A percentile compares a stretch with the other conserved stretches of the same genome.
These are phyloP conservation scores for Nematolebias whitei DNA, from an alignment of 2,113 vertebrate species.

Conservation along the genomic window DNA sequence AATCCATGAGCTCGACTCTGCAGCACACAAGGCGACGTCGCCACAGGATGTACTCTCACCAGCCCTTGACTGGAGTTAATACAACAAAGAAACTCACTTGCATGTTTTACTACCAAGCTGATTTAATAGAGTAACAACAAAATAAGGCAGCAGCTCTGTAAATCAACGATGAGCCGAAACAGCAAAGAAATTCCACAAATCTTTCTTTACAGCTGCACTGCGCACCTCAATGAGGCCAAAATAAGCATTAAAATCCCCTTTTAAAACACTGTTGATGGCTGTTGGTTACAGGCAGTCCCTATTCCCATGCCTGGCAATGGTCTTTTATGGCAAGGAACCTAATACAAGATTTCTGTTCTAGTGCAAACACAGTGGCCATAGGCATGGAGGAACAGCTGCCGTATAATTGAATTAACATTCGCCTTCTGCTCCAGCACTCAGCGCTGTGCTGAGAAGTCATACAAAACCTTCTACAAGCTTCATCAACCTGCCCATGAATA, in stretches of 20 bases:
- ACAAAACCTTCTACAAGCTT: conserved; percentile 71
- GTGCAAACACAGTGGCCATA: conserved; percentile 75
- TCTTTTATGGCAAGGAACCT: conserved; percentile 73
- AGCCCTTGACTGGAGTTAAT: conserved; percentile 41
- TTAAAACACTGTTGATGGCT: conserved; percentile 70
- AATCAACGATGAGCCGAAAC: conserved; percentile 58
- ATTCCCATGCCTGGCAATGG: conserved; percentile 64
- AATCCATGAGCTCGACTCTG: conserved; percentile 3
- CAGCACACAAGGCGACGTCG: conserved; percentile 30
- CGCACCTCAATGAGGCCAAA: conserved; percentile 48
- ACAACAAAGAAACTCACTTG: conserved; percentile 57
- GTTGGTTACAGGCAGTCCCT: conserved; percentile 70
- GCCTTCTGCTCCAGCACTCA: conserved; percentile 79
- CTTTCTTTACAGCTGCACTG: conserved; percentile 41
- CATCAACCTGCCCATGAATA: conserved; percentile 78
- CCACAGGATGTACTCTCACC: conserved; percentile 44
- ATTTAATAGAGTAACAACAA: conserved; percentile 55
- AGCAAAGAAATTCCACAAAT: conserved; percentile 46
- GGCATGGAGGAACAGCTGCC: conserved; percentile 79
- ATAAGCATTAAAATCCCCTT: conserved; percentile 64
- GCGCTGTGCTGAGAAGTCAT: conserved; percentile 65
- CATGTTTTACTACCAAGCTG: conserved; percentile 57
- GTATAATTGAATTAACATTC: conserved; percentile 82
- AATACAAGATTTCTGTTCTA: conserved; percentile 78
- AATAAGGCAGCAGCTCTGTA: conserved; percentile 59